These are phyloP conservation scores for Maconellicoccus hirsutus DNA, from an alignment of 1,140 invertebrate genomes.

Conservation along the genomic window DNA sequence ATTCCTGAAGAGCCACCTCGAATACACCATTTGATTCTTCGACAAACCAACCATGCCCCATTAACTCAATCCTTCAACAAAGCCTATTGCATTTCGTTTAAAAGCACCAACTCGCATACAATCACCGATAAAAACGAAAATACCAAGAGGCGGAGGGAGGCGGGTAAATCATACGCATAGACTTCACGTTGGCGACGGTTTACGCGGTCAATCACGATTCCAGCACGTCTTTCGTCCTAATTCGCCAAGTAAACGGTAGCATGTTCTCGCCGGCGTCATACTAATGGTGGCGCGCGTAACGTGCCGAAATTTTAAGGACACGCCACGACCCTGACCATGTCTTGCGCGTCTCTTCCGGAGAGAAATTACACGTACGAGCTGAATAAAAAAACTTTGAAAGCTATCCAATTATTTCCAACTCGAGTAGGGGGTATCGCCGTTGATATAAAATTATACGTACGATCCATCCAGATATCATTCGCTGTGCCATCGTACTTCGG, in stretches of 20 bases:
- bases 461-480: not conserved
- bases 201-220: not conserved
- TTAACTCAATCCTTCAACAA: no score
- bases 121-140: no score
- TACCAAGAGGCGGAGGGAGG: no score
- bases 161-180: no score
- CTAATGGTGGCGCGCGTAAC: not conserved
- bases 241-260: no score
- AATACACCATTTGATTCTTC: no score
- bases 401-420: not conserved
- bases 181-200: no score
- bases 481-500: not conserved
- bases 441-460: conserved; percentile 14
- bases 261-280: not conserved
- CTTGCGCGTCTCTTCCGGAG: not conserved
- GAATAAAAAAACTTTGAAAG: not conserved
- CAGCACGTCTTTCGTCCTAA: not conserved
- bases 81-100: no score
- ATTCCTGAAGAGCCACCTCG: no score
- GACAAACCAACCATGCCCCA: no score
- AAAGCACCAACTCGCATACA: no score
- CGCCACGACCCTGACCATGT: conserved; percentile 17
- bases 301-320: not conserved
- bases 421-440: not conserved
- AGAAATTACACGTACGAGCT: not conserved